Evolutionary conservation across 2,113 vertebrate species (phyloP), one percentile per base, ranked within the genome.

Genomic region (Oncorhynchus nerka): DNA sequence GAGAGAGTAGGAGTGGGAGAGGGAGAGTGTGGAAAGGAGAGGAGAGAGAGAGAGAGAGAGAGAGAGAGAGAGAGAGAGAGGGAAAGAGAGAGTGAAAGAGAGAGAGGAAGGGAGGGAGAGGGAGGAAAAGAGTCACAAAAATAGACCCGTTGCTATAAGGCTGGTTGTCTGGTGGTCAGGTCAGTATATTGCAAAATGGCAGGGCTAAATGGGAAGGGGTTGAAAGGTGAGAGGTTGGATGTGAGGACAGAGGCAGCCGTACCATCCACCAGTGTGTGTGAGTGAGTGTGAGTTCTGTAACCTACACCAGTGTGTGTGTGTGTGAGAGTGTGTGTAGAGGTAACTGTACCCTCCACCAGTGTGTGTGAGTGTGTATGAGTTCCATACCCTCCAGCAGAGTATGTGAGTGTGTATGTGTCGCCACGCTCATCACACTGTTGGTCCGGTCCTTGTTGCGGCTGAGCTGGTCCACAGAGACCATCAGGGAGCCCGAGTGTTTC

Each of bases 381-480:
- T 48, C 34, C 34, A 22, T 94, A 99, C 98, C 98, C 90, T 99
- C 98, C 4, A 97, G 84, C 6, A 99, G 93, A 0, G 98, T 99
- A 84, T 99, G 99, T 59, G 98, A 85, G 5, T 99, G 93, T 0
- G 98, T 99, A 84, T 99, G 99, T 59, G 98, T 99, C 84, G 97
- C 71, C 0, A 98, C 96, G 0, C 96, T 99, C 94, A 99, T 94
- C 34, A 96, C 94, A 2, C 98, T 99, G 92, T 99, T 98, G 86
- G 97, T 96, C 11, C 96, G 92, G 61, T 99, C 96, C 83, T 98
- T 99, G 65, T 94, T 94, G 8, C 96, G 95, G 57, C 96, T 96
- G 79, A 99, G 93, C 78, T 99, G 97, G 70, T 99, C 97, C 94
- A 99, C 97, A 0, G 98, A 99, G 69, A 99, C 97, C 93, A 99